Conservation (phyloP, 2,797 vertebrate genomes). For the Enteromius viviparus region DNA sequence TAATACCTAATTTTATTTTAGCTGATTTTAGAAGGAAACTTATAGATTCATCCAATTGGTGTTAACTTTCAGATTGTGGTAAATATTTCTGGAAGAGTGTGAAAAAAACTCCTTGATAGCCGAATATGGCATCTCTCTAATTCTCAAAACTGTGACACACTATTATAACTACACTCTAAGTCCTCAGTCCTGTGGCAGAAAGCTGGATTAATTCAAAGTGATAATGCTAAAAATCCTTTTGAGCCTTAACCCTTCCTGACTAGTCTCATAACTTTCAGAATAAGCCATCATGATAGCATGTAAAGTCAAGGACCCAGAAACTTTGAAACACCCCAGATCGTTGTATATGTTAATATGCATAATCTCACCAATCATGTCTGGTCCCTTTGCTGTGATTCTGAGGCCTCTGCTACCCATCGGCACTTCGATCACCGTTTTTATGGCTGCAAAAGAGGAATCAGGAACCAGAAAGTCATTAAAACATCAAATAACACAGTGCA, state of each 20-base stretch:
- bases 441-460: conserved; percentile 72
- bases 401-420: conserved; percentile 88
- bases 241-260: neutral
- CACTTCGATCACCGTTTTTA: conserved; percentile 88
- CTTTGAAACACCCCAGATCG: neutral
- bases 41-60: neutral
- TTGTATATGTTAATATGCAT: neutral
- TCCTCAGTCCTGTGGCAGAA: neutral
- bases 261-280: neutral
- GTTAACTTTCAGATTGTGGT: neutral
- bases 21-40: neutral
- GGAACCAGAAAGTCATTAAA: conserved; percentile 12
- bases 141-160: neutral
- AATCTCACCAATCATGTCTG: conserved; percentile 85
- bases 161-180: neutral
- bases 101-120: neutral
- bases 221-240: neutral
- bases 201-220: neutral
- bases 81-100: neutral
- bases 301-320: neutral
- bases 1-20: neutral
- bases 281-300: neutral
- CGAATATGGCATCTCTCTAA: neutral
- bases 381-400: conserved; percentile 87
- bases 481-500: neutral